Conservation (phyloP, 2,797 vertebrate species). For the Psittacula derbiana region DNA sequence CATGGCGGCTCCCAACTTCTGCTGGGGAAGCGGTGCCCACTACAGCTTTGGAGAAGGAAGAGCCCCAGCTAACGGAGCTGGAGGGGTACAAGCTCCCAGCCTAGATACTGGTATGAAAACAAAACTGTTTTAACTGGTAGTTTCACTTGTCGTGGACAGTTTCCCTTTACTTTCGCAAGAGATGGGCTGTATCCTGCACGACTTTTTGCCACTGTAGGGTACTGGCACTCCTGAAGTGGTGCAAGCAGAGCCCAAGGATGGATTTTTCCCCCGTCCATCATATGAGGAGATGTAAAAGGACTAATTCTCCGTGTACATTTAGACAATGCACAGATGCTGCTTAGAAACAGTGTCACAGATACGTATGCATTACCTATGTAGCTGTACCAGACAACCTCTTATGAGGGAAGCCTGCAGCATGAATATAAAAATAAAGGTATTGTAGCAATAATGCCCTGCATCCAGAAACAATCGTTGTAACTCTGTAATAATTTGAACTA, state of each 20-base stretch:
- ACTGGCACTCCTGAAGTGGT: not conserved
- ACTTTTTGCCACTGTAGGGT: not conserved
- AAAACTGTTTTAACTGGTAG: not conserved
- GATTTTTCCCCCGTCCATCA: not conserved
- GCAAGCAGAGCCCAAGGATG: not conserved
- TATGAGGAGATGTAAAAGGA: not conserved
- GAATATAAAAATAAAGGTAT: slow-evolving; percentile 37
- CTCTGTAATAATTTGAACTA: slow-evolving; percentile 40
- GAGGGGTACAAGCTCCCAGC: not conserved
- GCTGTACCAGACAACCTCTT: slow-evolving; percentile 25
- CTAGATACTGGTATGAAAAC: not conserved
- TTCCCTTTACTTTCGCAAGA: not conserved
- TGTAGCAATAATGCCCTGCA: slow-evolving; percentile 36
- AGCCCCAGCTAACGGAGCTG: not conserved
- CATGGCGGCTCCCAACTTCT: not conserved
- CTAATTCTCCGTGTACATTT: not conserved
- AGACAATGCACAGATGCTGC: not conserved
- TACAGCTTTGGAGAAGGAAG: not conserved
- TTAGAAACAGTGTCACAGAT: slow-evolving; percentile 49
- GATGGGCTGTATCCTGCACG: not conserved
- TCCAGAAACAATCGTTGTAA: slow-evolving; percentile 53
- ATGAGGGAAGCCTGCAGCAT: slow-evolving; percentile 46
- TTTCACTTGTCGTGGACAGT: not conserved
- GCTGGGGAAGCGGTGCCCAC: not conserved
- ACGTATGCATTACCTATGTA: slow-evolving; percentile 6